A percentile compares a stretch with the other conserved stretches of the same genome.
Evolutionary conservation across 2,113 vertebrate genomes (phyloP).

Genomic region (Chaenogobius annularis): DNA sequence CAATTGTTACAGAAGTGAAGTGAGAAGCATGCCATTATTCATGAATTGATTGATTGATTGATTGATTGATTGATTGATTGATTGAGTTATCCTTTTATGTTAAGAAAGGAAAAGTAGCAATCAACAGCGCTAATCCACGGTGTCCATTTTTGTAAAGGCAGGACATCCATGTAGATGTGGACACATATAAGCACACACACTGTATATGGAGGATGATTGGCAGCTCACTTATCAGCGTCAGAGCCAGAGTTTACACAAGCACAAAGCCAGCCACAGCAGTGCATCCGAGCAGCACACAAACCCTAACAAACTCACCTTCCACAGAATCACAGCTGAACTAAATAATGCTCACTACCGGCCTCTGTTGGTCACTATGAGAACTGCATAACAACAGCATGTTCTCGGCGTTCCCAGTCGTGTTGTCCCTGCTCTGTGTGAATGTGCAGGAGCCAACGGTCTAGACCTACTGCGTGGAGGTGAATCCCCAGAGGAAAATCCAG

Average conservation of each 20-base stretch:
- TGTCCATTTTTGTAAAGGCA: neutral
- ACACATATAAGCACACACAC: constrained; percentile 16
- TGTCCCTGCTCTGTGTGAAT: neutral
- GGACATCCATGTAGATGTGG: constrained; percentile 1
- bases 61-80: neutral
- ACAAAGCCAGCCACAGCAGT: constrained; percentile 64
- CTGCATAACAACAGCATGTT: constrained; percentile 27
- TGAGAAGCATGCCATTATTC: too few species aligned
- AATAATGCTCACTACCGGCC: constrained; percentile 40
- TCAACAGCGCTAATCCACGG: too few species aligned
- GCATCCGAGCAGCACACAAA: constrained; percentile 56
- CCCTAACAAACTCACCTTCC: neutral
- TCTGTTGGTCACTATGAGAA: constrained; percentile 52
- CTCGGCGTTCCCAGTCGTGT: neutral
- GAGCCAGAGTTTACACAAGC: constrained; percentile 70
- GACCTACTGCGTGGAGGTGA: constrained; percentile 65
- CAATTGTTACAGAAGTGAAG: too few species aligned
- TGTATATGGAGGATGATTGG: constrained; percentile 56
- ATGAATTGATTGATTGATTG: too few species aligned
- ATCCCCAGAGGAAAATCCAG: constrained; percentile 61
- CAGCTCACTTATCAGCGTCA: constrained; percentile 69
- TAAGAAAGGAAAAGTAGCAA: neutral
- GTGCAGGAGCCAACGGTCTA: constrained; percentile 64
- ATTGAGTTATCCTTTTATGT: neutral
- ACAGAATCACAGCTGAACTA: neutral